Conservation (phyloP, 2,888 invertebrate genomes). For the Melieria crassipennis region DNA sequence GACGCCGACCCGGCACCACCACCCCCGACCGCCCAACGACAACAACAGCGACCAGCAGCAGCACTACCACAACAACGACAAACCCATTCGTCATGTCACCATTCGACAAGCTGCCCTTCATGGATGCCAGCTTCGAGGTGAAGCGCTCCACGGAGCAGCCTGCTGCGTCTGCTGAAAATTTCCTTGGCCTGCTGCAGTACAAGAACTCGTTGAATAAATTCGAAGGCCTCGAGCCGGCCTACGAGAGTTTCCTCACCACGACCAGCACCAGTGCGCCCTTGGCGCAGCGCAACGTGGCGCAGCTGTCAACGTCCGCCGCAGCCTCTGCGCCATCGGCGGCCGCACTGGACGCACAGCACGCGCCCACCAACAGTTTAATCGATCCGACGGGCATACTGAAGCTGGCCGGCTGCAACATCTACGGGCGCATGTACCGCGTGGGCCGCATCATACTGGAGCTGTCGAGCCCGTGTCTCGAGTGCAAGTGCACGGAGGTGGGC, state of each 20-base stretch:
- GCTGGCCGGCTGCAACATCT: slow-evolving; percentile 88
- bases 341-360: slow-evolving; percentile 12
- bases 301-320: slow-evolving; percentile 31
- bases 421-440: slow-evolving; percentile 87
- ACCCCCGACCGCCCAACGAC: slow-evolving; percentile 2
- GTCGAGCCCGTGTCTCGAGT: slow-evolving; percentile 83
- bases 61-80: slow-evolving; percentile 40
- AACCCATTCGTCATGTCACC: slow-evolving; percentile 60
- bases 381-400: slow-evolving; percentile 72
- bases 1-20: slow-evolving; percentile 30
- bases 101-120: slow-evolving; percentile 62
- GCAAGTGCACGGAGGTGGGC: slow-evolving; percentile 86
- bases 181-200: slow-evolving; percentile 52
- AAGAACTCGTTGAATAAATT: slow-evolving; percentile 50
- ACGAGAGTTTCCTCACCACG: slow-evolving; percentile 20
- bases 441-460: slow-evolving; percentile 84
- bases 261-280: slow-evolving; percentile 27
- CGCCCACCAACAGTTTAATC: slow-evolving; percentile 49
- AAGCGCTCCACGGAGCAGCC: slow-evolving; percentile 44
- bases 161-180: slow-evolving; percentile 37
- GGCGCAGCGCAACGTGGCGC: slow-evolving; percentile 20
- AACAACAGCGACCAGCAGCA: background rate
- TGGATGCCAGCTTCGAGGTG: slow-evolving; percentile 62
- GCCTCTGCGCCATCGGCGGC: background rate
- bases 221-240: slow-evolving; percentile 46